Evolutionary conservation across 2,888 invertebrate genomes (phyloP).

Genomic region (Drosophila heteroneura): DNA sequence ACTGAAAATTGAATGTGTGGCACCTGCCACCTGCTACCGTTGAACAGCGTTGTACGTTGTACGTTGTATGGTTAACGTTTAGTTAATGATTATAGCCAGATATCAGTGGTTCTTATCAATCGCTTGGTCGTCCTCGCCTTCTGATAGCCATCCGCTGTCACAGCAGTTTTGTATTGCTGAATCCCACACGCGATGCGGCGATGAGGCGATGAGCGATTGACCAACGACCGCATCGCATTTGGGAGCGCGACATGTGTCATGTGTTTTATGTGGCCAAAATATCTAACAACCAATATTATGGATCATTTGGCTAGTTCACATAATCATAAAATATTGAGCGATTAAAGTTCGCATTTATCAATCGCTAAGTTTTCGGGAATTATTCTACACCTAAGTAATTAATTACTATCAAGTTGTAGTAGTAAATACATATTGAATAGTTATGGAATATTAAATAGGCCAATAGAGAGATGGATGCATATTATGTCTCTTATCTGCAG

Average conservation of each 20-base stretch:
- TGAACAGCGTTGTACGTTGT: neutral
- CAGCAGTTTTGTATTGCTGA: conserved; percentile 6
- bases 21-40: conserved; percentile 34
- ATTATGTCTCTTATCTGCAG: neutral
- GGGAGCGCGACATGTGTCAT: conserved; percentile 15
- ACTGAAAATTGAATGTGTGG: conserved; percentile 36
- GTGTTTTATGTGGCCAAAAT: neutral
- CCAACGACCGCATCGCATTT: conserved; percentile 8
- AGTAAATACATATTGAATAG: too few species aligned
- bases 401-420: too few species aligned
- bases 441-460: too few species aligned
- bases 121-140: conserved; percentile 25
- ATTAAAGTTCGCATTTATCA: neutral
- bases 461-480: neutral
- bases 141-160: conserved; percentile 55
- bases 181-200: conserved; percentile 26
- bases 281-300: neutral
- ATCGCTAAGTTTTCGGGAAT: neutral
- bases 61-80: conserved; percentile 4
- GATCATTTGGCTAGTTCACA: conserved; percentile 11
- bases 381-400: neutral
- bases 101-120: conserved; percentile 51
- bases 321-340: conserved; percentile 3
- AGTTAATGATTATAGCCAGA: conserved; percentile 42
- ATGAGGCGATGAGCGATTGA: conserved; percentile 16